Evolutionary conservation across 2,888 invertebrate species (phyloP).

Genomic region (Metallyticus violacea): DNA sequence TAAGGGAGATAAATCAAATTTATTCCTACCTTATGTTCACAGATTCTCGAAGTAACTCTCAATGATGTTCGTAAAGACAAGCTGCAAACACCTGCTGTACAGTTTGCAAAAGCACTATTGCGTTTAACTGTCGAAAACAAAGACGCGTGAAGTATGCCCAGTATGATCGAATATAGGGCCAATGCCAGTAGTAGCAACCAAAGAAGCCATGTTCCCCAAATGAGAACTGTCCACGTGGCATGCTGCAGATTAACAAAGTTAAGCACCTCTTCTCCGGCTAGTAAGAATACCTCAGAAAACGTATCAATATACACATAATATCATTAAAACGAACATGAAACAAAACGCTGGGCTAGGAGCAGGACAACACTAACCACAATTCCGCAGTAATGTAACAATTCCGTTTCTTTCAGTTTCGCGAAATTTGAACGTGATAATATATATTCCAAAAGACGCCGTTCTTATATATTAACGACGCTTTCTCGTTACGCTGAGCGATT

Average conservation of each 20-base stretch:
- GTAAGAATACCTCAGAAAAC: neutral
- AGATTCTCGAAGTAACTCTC: neutral
- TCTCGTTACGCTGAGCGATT: no score
- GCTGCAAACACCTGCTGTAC: neutral
- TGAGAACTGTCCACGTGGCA: neutral
- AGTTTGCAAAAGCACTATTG: neutral
- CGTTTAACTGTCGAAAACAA: neutral
- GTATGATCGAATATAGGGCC: constrained; percentile 6
- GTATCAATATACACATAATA: neutral
- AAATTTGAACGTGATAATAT: no score
- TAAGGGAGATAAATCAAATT: no score
- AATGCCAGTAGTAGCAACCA: constrained; percentile 19
- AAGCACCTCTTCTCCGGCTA: neutral
- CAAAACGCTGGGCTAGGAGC: no score
- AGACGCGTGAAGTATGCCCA: constrained; percentile 6
- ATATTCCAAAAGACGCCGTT: no score
- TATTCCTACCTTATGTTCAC: neutral
- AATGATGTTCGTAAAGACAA: neutral
- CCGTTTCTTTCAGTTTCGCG: no score
- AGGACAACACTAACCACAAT: no score
- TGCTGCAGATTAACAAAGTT: neutral
- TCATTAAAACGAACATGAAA: neutral
- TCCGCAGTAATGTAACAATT: no score
- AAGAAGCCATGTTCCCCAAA: neutral
- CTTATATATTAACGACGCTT: no score